Percentiles rank a stretch among this genome's conserved stretches.
These are phyloP conservation scores for Craniophora ligustri DNA, from an alignment of 2,888 invertebrate species.

Conservation along the genomic window DNA sequence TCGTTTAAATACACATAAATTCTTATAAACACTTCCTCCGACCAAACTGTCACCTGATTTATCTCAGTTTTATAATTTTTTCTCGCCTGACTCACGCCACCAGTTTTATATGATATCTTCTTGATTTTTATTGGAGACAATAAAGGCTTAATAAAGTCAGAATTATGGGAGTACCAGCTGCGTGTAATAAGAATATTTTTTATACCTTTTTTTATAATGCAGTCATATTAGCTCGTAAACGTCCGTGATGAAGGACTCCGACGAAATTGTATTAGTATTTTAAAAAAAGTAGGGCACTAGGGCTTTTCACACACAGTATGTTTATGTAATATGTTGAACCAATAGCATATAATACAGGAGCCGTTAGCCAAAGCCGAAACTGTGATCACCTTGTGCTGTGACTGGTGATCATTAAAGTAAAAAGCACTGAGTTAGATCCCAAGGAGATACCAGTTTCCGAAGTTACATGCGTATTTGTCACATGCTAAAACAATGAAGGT, in stretches of 20 bases:
- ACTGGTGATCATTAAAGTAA: too few relatives aligned
- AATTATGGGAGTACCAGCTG: slow-evolving; percentile 65
- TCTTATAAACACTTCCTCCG: slow-evolving; percentile 58
- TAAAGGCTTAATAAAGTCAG: slow-evolving; percentile 79
- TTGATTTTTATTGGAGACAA: slow-evolving; percentile 84
- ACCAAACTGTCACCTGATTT: slow-evolving; percentile 54
- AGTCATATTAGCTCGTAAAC: slow-evolving; percentile 38
- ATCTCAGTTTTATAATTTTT: slow-evolving; percentile 70
- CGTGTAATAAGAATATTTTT: slow-evolving; percentile 36
- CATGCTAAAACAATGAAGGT: too few relatives aligned
- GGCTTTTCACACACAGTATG: too few relatives aligned
- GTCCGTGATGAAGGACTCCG: not conserved
- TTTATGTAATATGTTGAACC: too few relatives aligned
- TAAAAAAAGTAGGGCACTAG: too few relatives aligned
- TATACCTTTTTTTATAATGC: slow-evolving; percentile 43
- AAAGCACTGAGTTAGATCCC: too few relatives aligned
- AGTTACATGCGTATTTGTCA: too few relatives aligned
- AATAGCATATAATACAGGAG: too few relatives aligned
- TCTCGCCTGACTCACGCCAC: slow-evolving; percentile 43
- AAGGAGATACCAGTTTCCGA: too few relatives aligned
- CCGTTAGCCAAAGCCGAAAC: too few relatives aligned
- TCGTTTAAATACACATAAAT: slow-evolving; percentile 63
- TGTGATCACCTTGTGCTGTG: too few relatives aligned
- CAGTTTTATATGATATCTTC: slow-evolving; percentile 78
- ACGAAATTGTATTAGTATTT: slow-evolving; percentile 15